Base-by-base conservation (phyloP, 30 jellyfish, hydroid and myxozoan species). In the Aurelia sp. region DNA sequence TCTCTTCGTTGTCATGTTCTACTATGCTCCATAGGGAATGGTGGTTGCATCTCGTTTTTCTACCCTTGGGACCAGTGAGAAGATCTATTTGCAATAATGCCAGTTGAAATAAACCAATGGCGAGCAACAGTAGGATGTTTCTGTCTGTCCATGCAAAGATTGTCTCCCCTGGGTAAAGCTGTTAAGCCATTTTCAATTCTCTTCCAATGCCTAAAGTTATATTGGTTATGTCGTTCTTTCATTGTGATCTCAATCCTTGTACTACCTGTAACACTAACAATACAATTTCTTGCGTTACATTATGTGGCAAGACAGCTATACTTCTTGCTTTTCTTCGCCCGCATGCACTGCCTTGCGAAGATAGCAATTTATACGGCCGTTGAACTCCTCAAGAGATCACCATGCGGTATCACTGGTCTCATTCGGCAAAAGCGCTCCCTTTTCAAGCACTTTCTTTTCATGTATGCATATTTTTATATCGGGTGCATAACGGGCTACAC, bases 401-500 rank as follows among this genome's bases (percentile, higher is more conserved):
- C 60, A 41, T 13, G 23, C 16, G 79, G 1, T 35, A 12, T 6
- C 44, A 31, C 6, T 68, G 79, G 33, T 64, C 41, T 37, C 33
- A 33, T 73, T 3, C 85, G 85, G 41, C 13, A 35, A 12, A 20
- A 20, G 48, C 18, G 21, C 75, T 20, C 48, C 2, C 16, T 22
- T 19, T 1, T 65, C 50, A 73, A 73, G 59, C 59, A 19, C 41
- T 40, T 47, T 73, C 85, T n/a, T 48, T 73, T 48, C 75, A n/a
- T 48, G 18, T 73, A 73, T 73, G 50, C 31, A 9, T 73, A 73
- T 48, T 50, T 60, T 73, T 44, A 72, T 63, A 60, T 73, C 41
- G 86, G 73, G 22, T 84, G 93, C 75, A 30, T 84, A 68, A 72
- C 86, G 41, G 55, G 74, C 35, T 47, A 53, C 87, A 72, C 58